These are phyloP conservation scores for Vireo griseus DNA, from an alignment of 2,797 vertebrate species.

Conservation along the genomic window DNA sequence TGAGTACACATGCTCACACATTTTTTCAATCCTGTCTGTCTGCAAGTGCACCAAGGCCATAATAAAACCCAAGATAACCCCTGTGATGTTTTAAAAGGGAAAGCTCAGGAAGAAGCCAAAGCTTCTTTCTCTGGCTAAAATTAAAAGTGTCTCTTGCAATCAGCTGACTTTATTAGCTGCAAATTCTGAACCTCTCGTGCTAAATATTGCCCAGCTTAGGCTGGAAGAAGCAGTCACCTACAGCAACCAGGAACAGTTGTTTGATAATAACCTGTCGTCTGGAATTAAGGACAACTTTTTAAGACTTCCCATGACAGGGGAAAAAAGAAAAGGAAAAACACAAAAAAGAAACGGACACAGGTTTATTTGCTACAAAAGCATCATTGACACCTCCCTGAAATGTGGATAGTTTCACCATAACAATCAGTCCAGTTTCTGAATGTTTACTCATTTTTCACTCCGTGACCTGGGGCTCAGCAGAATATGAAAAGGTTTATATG, in stretches of 20 bases:
- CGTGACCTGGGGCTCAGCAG: background rate
- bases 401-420: background rate
- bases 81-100: background rate
- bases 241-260: background rate
- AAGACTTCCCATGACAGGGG: background rate
- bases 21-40: background rate
- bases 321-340: background rate
- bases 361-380: background rate
- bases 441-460: background rate
- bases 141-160: background rate
- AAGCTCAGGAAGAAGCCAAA: background rate
- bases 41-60: background rate
- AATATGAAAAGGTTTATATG: background rate
- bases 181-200: background rate
- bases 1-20: background rate
- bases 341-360: background rate
- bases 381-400: background rate
- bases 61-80: background rate
- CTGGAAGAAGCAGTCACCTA: background rate
- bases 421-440: background rate
- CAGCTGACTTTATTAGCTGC: background rate
- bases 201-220: slow-evolving; percentile 21
- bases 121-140: slow-evolving; percentile 29
- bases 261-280: background rate
- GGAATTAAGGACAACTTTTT: background rate